phyloP scores from a whole-genome alignment of 1,140 invertebrate genomes.

The Atopsyche davidsoni region DNA sequence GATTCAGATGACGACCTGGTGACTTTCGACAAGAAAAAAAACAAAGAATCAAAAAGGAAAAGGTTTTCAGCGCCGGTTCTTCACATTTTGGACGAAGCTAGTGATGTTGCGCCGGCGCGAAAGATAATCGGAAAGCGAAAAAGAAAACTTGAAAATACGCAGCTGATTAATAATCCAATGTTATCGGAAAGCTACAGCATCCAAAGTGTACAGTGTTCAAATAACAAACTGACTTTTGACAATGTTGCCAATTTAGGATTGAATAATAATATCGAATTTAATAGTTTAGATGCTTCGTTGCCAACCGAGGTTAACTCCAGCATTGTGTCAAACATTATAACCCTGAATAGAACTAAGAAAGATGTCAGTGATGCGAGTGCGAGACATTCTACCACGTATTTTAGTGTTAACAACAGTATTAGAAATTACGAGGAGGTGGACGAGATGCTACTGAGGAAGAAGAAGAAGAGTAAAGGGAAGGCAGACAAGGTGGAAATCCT shows the following conservation, averaged over 20 bases:
- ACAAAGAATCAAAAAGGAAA: too few relatives aligned
- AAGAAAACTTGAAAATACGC: too few relatives aligned
- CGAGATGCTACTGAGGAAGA: not conserved
- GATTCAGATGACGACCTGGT: too few relatives aligned
- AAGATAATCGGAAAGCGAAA: too few relatives aligned
- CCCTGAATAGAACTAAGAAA: not conserved
- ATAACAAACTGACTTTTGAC: not conserved
- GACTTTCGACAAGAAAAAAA: too few relatives aligned
- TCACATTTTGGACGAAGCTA: too few relatives aligned
- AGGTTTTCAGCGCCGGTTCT: too few relatives aligned
- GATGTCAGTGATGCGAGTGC: not conserved
- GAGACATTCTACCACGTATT: not conserved
- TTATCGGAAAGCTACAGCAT: too few relatives aligned
- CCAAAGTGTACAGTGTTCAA: not conserved
- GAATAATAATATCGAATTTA: not conserved
- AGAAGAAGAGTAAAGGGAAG: not conserved
- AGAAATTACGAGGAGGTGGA: not conserved
- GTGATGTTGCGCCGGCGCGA: too few relatives aligned
- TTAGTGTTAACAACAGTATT: not conserved
- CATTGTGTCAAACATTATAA: not conserved
- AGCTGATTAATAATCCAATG: too few relatives aligned
- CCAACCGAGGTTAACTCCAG: not conserved
- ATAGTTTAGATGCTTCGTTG: not conserved
- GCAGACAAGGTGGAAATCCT: not conserved
- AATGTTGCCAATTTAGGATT: not conserved